phyloP scores from a whole-genome alignment of 2,113 vertebrate genomes.

The Indicator indicator region DNA sequence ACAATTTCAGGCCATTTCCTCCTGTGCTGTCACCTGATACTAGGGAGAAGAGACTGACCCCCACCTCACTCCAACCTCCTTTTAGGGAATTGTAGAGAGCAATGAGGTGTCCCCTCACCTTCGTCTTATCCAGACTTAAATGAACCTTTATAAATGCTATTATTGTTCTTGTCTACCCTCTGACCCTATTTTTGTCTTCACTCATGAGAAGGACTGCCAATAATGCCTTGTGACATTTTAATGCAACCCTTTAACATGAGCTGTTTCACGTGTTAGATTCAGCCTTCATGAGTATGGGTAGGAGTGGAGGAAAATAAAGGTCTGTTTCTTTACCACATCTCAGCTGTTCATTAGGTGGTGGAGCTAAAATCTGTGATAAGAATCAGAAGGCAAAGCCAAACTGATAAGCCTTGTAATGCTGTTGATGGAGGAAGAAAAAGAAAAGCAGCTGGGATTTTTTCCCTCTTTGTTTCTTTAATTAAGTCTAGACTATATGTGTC shows the following conservation, averaged over 20 bases:
- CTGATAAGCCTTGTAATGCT: slow-evolving; percentile 61
- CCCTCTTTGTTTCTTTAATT: slow-evolving; percentile 60
- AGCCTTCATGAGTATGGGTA: not conserved
- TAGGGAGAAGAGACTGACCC: too few species aligned
- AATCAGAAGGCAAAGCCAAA: slow-evolving; percentile 52
- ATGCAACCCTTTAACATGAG: not conserved
- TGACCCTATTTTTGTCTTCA: not conserved
- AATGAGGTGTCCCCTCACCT: too few species aligned
- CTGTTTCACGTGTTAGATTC: not conserved
- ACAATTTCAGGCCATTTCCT: too few species aligned
- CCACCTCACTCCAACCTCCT: too few species aligned
- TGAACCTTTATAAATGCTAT: not conserved
- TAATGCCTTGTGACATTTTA: not conserved
- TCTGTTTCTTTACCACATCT: not conserved
- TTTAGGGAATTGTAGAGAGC: too few species aligned
- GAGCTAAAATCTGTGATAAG: slow-evolving; percentile 54
- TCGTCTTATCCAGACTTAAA: not conserved
- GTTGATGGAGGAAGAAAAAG: slow-evolving; percentile 65
- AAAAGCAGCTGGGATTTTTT: slow-evolving; percentile 38
- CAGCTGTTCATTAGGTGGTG: slow-evolving; percentile 56
- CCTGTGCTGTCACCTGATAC: too few species aligned
- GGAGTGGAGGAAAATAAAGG: slow-evolving; percentile 14
- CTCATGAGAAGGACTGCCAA: not conserved
- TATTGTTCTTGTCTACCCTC: not conserved
- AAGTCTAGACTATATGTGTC: slow-evolving; percentile 34